Evolutionary conservation across 2,888 invertebrate genomes (phyloP).

Genomic region (Amblyteles armatorius): DNA sequence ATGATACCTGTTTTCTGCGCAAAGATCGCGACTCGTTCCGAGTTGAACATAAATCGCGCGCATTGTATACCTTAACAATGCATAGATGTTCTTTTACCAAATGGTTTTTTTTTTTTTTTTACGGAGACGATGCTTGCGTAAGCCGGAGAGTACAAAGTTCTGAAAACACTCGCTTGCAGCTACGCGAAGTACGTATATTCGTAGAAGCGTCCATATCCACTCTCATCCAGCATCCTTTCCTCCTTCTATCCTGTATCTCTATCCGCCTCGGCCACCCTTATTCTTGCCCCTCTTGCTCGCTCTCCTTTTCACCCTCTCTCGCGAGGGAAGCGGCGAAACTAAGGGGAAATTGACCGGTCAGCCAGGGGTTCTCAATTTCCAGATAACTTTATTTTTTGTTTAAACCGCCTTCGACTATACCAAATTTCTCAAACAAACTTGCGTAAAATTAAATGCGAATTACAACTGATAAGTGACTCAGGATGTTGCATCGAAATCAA

Average conservation of each 20-base stretch:
- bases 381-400: constrained; percentile 12
- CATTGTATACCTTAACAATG: not conserved
- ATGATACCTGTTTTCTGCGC: not conserved
- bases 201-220: constrained; percentile 61
- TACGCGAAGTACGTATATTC: constrained; percentile 51
- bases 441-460: not conserved
- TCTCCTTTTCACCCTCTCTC: constrained; percentile 74
- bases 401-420: not conserved
- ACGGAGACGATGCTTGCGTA: constrained; percentile 19
- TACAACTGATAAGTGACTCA: not conserved
- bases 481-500: not conserved
- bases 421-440: not conserved
- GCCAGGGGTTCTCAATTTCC: constrained; percentile 79
- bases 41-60: not conserved
- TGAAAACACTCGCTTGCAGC: constrained; percentile 24
- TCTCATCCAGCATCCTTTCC: constrained; percentile 63
- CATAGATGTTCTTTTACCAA: not conserved
- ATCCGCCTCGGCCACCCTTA: constrained; percentile 66
- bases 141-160: constrained; percentile 49
- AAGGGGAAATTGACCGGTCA: constrained; percentile 83
- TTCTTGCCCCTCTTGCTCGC: constrained; percentile 55
- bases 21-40: no score
- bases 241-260: constrained; percentile 61
- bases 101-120: not conserved
- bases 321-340: constrained; percentile 74